Evolutionary conservation across 2,888 invertebrate genomes (phyloP), one percentile per base, ranked within the genome.

Genomic region (Rotaria macrura): DNA sequence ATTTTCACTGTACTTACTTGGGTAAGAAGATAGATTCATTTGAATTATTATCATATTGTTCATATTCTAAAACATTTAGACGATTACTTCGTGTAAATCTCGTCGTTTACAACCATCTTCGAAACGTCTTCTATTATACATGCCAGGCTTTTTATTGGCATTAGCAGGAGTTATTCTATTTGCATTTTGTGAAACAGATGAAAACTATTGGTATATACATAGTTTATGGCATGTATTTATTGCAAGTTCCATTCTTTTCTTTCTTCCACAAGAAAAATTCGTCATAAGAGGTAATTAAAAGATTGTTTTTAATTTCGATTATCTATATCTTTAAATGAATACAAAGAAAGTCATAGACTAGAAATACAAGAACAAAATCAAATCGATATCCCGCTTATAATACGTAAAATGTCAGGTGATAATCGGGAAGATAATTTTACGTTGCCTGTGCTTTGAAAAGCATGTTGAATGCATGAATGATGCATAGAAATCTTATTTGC

Each of bases 181-280:
- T 90, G 94, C 94, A 40, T 94, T 95, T 89, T 91, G 96, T 85
- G 95, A 96, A 91, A 96, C 96, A 0, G 93, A 94, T 87, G 93
- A 93, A 88, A 96, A 96, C 92, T 96, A 96, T 91, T 94, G 94
- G 89, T 94, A 95, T 89, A 93, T 95, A 10, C 96, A 96, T 91
- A 95, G 95, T 85, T 89, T 94, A 74, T 96, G 96, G 96, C 91
- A 91, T 88, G 87, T 90, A 40, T 87, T 89, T 86, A 94, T 95
- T 91, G 95, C 95, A 0, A 88, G 94, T 14, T 94, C 94, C 88
- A 94, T 95, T 29, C 93, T 94, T 79, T 94, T 95, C 89, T 91
- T 96, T 57, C 91, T 96, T 88, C 96, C 96, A 65, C 65, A 65
- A 20, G 38, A 65, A 34, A 34, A 65, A 20, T 17, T 17, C 6